phyloP scores from a whole-genome alignment of 1,140 invertebrate genomes.

The Ips typographus region DNA sequence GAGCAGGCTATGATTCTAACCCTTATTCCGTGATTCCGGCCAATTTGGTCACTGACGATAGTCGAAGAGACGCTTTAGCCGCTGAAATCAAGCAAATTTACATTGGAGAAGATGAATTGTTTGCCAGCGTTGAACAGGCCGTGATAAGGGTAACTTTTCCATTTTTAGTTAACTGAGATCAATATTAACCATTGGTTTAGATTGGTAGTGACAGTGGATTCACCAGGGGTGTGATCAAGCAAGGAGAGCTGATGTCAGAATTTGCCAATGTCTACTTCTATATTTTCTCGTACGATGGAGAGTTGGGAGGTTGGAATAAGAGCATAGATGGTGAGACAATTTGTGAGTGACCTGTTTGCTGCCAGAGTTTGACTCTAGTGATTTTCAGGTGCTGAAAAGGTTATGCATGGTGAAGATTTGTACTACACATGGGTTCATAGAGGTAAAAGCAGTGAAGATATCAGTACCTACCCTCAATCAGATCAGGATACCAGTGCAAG shows the following conservation, averaged over 20 bases:
- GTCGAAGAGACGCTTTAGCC: constrained; percentile 7
- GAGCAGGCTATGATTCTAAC: constrained; percentile 14
- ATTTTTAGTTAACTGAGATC: neutral
- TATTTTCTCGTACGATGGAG: constrained; percentile 28
- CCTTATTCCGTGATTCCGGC: constrained; percentile 10
- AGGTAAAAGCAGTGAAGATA: constrained; percentile 10
- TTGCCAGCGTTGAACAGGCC: constrained; percentile 3
- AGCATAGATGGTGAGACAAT: neutral
- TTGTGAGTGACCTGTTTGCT: neutral
- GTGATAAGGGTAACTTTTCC: constrained; percentile 12
- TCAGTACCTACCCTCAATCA: constrained; percentile 8
- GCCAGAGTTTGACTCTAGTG: neutral
- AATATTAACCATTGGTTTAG: neutral
- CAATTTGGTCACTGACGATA: neutral
- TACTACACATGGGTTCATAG: constrained; percentile 19
- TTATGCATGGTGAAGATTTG: constrained; percentile 23
- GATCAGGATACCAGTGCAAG: constrained; percentile 12
- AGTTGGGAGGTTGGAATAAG: constrained; percentile 17
- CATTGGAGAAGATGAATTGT: neutral
- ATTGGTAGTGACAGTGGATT: constrained; percentile 21
- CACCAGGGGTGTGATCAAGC: constrained; percentile 18
- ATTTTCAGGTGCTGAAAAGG: constrained; percentile 19
- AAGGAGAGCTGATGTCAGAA: constrained; percentile 22
- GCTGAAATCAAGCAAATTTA: constrained; percentile 19
- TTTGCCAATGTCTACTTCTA: constrained; percentile 23